Conservation (phyloP, 2,797 vertebrate genomes). For the Characodon lateralis region DNA sequence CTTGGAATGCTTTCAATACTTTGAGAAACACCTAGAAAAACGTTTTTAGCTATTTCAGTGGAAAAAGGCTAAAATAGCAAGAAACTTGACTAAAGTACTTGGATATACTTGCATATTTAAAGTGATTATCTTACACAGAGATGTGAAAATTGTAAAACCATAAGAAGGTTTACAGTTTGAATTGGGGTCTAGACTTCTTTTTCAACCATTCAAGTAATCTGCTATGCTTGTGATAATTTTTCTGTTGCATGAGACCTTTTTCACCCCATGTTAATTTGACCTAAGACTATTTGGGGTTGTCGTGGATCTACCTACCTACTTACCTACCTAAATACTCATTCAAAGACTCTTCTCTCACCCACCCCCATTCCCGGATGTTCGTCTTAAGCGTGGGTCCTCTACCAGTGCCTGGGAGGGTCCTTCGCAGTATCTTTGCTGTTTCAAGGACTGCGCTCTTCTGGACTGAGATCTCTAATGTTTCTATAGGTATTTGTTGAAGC, state of each 20-base stretch:
- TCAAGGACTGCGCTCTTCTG: too few species aligned
- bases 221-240: neutral
- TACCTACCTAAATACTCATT: too few species aligned
- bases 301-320: too few species aligned
- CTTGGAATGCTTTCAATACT: too few species aligned
- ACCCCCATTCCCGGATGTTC: too few species aligned
- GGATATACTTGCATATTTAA: neutral
- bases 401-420: too few species aligned
- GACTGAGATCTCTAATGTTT: too few species aligned
- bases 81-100: neutral
- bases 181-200: neutral
- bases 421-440: too few species aligned
- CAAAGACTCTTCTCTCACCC: too few species aligned
- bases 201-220: neutral
- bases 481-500: too few species aligned
- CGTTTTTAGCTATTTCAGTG: neutral
- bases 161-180: neutral
- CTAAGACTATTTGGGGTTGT: neutral
- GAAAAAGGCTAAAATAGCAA: neutral
- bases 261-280: neutral
- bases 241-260: neutral
- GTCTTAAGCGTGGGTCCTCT: too few species aligned
- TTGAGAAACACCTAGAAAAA: too few species aligned
- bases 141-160: neutral
- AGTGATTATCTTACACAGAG: neutral